A percentile compares a stretch with the other conserved stretches of the same genome.
Conservation (phyloP, 2,797 vertebrate species). For the Galaxias olidus region DNA sequence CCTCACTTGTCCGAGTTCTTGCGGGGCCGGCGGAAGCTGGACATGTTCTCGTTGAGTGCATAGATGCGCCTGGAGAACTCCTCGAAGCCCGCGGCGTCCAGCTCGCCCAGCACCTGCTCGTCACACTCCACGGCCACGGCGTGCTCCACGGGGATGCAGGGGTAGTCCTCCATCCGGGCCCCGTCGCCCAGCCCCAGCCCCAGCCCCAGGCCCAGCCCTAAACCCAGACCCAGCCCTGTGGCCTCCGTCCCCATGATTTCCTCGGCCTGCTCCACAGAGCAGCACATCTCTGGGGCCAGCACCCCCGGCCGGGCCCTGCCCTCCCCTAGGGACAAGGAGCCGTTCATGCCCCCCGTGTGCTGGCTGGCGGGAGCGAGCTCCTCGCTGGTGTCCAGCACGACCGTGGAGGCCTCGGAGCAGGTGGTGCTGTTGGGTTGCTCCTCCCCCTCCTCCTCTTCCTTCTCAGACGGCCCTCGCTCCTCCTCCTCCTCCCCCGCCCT, state of each 20-base stretch:
- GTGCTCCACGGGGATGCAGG: slow-evolving; percentile 91
- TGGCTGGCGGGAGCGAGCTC: slow-evolving; percentile 46
- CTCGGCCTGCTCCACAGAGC: slow-evolving; percentile 92
- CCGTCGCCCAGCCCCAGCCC: slow-evolving; percentile 65
- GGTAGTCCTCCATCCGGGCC: slow-evolving; percentile 84
- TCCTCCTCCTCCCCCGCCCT: slow-evolving; percentile 30
- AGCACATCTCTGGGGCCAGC: slow-evolving; percentile 70
- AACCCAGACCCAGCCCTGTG: slow-evolving; percentile 65
- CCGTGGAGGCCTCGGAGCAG: slow-evolving; percentile 22
- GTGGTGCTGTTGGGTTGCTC: neutral
- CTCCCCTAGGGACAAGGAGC: slow-evolving; percentile 62
- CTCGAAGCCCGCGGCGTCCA: slow-evolving; percentile 83
- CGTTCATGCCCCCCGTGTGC: slow-evolving; percentile 75
- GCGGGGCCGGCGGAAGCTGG: slow-evolving; percentile 91
- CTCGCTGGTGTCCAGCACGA: slow-evolving; percentile 46
- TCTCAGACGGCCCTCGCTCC: slow-evolving; percentile 40
- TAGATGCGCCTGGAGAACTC: slow-evolving; percentile 97
- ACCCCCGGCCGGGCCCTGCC: slow-evolving; percentile 15
- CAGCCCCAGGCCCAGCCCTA: slow-evolving; percentile 54
- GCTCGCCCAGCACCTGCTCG: slow-evolving; percentile 93
- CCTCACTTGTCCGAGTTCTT: slow-evolving; percentile 95
- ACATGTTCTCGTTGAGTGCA: slow-evolving; percentile 92
- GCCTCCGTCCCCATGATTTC: slow-evolving; percentile 96
- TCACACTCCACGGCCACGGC: slow-evolving; percentile 97
- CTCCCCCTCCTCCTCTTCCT: slow-evolving; percentile 44